phyloP scores from a whole-genome alignment of 2,888 invertebrate species.

The Leucoptera coffeella region DNA sequence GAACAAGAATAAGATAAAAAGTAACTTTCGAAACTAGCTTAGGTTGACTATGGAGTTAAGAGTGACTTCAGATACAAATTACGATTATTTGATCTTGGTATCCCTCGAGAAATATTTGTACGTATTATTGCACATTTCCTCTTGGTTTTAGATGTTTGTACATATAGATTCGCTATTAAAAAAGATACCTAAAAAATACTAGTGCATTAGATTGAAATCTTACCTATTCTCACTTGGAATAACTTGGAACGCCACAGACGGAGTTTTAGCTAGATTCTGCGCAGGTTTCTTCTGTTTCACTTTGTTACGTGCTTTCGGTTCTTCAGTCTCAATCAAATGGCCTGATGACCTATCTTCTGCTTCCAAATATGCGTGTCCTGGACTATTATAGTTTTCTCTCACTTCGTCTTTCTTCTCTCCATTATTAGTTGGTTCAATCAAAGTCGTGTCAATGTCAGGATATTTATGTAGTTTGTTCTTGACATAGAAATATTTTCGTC shows the following conservation, averaged over 20 bases:
- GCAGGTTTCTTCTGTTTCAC: slow-evolving; percentile 16
- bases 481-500: slow-evolving; percentile 34
- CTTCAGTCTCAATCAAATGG: slow-evolving; percentile 18
- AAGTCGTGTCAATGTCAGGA: slow-evolving; percentile 12
- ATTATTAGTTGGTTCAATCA: slow-evolving; percentile 8
- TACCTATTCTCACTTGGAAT: slow-evolving; percentile 47
- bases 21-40: too few relatives aligned
- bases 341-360: slow-evolving; percentile 25
- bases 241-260: slow-evolving; percentile 38
- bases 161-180: too few relatives aligned
- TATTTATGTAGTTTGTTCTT: slow-evolving; percentile 38
- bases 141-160: too few relatives aligned
- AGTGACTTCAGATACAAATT: too few relatives aligned
- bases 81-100: too few relatives aligned
- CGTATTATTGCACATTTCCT: too few relatives aligned
- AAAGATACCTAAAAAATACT: too few relatives aligned
- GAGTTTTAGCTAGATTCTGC: slow-evolving; percentile 21
- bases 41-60: too few relatives aligned
- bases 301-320: slow-evolving; percentile 12
- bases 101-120: too few relatives aligned
- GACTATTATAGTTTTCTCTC: slow-evolving; percentile 15
- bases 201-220: slow-evolving; percentile 10
- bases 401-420: slow-evolving; percentile 11
- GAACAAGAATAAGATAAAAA: slow-evolving; percentile 3
- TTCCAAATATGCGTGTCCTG: slow-evolving; percentile 12